phyloP scores from a whole-genome alignment of 1,140 invertebrate genomes.

The Anthonomus grandis region DNA sequence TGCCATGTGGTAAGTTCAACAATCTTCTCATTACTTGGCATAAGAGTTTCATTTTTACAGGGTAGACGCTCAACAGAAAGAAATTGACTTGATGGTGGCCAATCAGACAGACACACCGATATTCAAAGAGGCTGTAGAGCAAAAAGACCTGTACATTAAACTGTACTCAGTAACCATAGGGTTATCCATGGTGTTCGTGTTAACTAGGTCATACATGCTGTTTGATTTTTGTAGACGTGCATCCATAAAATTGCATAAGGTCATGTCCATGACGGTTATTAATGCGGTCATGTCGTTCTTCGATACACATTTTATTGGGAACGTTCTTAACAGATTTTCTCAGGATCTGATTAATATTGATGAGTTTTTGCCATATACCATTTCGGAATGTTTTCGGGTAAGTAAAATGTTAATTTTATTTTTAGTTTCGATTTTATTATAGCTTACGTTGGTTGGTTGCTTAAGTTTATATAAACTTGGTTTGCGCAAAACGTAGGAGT shows the following conservation, averaged over 20 bases:
- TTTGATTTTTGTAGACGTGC: conserved; percentile 28
- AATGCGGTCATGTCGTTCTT: conserved; percentile 40
- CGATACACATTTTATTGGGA: conserved; percentile 40
- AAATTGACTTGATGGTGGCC: conserved; percentile 8
- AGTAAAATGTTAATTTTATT: no score
- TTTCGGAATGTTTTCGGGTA: conserved; percentile 32
- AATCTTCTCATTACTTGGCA: background rate
- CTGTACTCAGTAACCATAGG: conserved; percentile 24
- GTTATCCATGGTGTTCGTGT: conserved; percentile 5
- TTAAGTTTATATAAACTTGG: no score
- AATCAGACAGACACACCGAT: conserved; percentile 16
- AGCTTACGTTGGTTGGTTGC: no score
- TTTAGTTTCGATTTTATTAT: no score
- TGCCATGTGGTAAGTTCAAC: conserved; percentile 31
- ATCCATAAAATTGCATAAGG: conserved; percentile 36
- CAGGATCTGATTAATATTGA: conserved; percentile 38
- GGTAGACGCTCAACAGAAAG: conserved; percentile 27
- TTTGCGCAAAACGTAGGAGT: no score
- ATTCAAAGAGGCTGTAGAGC: conserved; percentile 12
- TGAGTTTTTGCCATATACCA: conserved; percentile 33
- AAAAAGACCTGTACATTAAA: conserved; percentile 14
- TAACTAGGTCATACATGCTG: conserved; percentile 15
- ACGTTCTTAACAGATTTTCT: conserved; percentile 41
- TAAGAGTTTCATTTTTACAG: conserved; percentile 19
- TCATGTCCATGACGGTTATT: conserved; percentile 31